Evolutionary conservation across 2,888 invertebrate genomes (phyloP).

Genomic region (Esperia sulphurella): DNA sequence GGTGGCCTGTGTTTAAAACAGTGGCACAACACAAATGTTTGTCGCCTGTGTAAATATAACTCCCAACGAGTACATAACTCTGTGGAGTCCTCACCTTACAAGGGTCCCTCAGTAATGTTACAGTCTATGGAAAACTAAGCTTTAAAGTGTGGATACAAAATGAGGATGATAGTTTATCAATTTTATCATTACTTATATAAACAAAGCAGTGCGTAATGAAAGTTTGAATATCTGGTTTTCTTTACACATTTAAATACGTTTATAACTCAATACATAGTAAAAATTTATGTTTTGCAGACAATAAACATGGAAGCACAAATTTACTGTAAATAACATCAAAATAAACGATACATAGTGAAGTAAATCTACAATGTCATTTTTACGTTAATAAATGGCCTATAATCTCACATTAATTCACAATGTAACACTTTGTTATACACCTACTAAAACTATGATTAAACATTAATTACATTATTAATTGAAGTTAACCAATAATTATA

Average conservation of each 20-base stretch:
- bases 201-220: too few species aligned
- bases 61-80: too few species aligned
- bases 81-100: too few species aligned
- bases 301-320: slow-evolving; percentile 36
- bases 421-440: background rate
- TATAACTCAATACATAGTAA: background rate
- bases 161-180: too few species aligned
- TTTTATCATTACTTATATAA: too few species aligned
- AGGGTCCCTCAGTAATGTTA: too few species aligned
- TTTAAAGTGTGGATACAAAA: too few species aligned
- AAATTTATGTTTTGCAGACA: slow-evolving; percentile 10
- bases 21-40: too few species aligned
- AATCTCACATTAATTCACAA: slow-evolving; percentile 1
- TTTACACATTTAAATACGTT: too few species aligned
- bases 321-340: slow-evolving; percentile 16
- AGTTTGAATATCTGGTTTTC: slow-evolving; percentile 18
- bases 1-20: too few species aligned
- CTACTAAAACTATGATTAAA: background rate
- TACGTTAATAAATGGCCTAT: background rate
- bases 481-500: background rate
- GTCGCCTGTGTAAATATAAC: too few species aligned
- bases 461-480: background rate
- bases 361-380: background rate
- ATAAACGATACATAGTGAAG: background rate
- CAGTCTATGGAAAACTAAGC: too few species aligned